phyloP scores from a whole-genome alignment of 2,888 invertebrate genomes.

The Mythimna ferrago region DNA sequence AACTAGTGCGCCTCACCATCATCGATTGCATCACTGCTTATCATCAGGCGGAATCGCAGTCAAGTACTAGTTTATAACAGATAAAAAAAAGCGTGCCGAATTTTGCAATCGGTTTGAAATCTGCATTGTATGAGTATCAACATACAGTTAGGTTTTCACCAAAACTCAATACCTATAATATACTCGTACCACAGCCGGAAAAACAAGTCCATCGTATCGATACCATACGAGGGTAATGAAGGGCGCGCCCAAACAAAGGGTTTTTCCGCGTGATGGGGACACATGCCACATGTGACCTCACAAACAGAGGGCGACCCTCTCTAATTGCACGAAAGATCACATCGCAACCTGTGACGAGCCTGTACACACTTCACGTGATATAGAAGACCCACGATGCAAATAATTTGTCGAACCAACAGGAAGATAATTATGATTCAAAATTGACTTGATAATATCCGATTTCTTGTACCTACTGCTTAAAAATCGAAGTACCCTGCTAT shows the following conservation, averaged over 20 bases:
- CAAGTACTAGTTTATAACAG: too few relatives aligned
- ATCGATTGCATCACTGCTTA: too few relatives aligned
- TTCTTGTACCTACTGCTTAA: neutral
- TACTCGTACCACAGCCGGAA: neutral
- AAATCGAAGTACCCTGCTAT: neutral
- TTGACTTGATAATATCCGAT: neutral
- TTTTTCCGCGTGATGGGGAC: constrained; percentile 44
- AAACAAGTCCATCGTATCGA: constrained; percentile 10
- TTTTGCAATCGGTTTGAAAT: neutral
- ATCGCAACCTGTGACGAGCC: constrained; percentile 23
- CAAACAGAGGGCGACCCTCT: constrained; percentile 26
- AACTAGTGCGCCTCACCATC: too few relatives aligned
- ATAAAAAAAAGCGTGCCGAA: too few relatives aligned
- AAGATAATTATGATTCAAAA: too few relatives aligned
- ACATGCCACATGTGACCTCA: constrained; percentile 48
- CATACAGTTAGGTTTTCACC: neutral
- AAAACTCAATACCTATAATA: neutral
- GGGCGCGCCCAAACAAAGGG: constrained; percentile 35
- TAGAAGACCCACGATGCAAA: neutral
- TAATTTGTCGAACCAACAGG: too few relatives aligned
- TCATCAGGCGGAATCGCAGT: too few relatives aligned
- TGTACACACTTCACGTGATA: neutral
- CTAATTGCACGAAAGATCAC: constrained; percentile 39
- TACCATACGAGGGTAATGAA: constrained; percentile 19
- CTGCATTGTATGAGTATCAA: neutral